Evolutionary conservation across 2,113 vertebrate genomes (phyloP), one percentile per base, ranked within the genome.

Genomic region (Sinosuthora webbiana): DNA sequence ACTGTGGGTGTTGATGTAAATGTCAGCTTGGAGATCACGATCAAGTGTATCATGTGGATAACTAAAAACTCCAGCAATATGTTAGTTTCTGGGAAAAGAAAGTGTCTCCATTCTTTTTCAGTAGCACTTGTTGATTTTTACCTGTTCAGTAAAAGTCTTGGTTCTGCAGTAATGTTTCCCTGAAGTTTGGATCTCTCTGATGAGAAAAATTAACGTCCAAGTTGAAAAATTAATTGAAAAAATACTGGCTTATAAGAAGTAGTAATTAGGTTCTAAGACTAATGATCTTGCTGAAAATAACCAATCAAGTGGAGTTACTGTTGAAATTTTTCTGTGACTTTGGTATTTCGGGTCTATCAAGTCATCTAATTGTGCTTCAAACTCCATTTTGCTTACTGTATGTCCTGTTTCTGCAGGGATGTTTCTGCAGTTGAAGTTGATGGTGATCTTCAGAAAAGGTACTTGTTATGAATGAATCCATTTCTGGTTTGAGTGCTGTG

Each of bases 381-480:
- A 78, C 28, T 88, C 13, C 6, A 15, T 82, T 94, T 83, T 87
- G 44, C 39, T 92, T 67, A 49, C 56, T 67, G 83, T 69, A 15
- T 90, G 69, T 35, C 60, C 44, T 95, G 31, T 96, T 96, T 93
- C 93, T 95, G 47, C 86, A 99, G 98, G 96, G 98, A 98, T 89
- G 62, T 42, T 63, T 63, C 62, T 42, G 64, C 97, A 69, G 94
- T 94, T 96, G 98, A 98, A 76, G 97, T 87, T 81, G 98, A 98
- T 97, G 98, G 98, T 57, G 98, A 98, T 39, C 95, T 98, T 76
- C 98, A 98, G 92, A 98, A 98, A 94, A 98, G 98, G 98, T 99
- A 97, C 30, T 27, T 80, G 28, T 78, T 44, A 25, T 69, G 33
- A 71, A 37, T 44, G 0, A 74, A 49, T 47, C 15, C 1, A 1